Evolutionary conservation across 1,140 invertebrate genomes (phyloP).

Genomic region (Chymomyza costata): DNA sequence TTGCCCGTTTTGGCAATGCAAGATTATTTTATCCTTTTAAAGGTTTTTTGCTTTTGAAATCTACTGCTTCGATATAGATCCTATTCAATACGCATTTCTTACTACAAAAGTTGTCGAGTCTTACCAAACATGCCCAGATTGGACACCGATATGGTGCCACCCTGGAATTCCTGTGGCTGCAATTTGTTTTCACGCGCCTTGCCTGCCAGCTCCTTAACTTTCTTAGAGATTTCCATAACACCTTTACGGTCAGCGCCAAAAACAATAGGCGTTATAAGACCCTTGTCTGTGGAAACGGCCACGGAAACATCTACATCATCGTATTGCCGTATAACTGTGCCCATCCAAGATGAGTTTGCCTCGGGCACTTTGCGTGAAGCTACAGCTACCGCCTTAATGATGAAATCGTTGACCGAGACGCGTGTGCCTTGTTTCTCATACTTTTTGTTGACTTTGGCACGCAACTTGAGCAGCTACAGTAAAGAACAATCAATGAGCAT

Average conservation of each 20-base stretch:
- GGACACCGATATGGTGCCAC: constrained; percentile 90
- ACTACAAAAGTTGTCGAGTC: too few species aligned
- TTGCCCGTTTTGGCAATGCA: too few species aligned
- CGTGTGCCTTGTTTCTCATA: constrained; percentile 89
- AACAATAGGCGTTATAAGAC: constrained; percentile 98
- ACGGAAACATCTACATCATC: constrained; percentile 96
- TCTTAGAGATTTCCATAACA: constrained; percentile 89
- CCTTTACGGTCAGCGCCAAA: constrained; percentile 96
- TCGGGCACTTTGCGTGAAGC: constrained; percentile 95
- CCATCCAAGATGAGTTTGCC: constrained; percentile 97
- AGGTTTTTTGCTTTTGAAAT: too few species aligned
- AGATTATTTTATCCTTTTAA: too few species aligned
- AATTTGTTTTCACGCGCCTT: constrained; percentile 96
- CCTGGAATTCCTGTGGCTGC: constrained; percentile 98
- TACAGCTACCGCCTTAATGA: constrained; percentile 95
- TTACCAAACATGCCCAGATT: constrained; percentile 98
- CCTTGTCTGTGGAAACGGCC: constrained; percentile 96
- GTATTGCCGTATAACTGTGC: constrained; percentile 94
- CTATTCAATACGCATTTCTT: too few species aligned
- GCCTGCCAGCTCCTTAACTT: constrained; percentile 88
- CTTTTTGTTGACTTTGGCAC: constrained; percentile 84
- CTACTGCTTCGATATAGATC: too few species aligned
- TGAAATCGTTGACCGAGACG: constrained; percentile 97
- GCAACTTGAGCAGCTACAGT: constrained; percentile 78
- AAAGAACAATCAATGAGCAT: background rate